Conservation (phyloP, 2,113 vertebrate species). For the Odocoileus hemionus region DNA sequence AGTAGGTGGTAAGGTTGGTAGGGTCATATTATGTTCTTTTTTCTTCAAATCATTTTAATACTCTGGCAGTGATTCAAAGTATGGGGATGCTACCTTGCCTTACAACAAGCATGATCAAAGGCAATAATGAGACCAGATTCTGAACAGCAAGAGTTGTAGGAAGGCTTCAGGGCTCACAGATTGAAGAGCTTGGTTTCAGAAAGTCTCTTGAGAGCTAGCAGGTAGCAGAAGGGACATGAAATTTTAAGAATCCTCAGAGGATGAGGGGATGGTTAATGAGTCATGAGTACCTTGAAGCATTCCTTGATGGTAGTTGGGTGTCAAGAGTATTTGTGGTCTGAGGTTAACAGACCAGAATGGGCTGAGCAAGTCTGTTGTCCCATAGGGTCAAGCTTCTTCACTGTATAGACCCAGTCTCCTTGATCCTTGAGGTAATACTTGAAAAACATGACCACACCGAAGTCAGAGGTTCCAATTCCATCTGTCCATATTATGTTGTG, state of each 20-base stretch:
- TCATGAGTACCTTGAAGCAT: constrained; percentile 88
- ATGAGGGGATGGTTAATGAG: constrained; percentile 86
- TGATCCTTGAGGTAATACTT: neutral
- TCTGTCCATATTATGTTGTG: neutral
- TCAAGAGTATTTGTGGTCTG: constrained; percentile 91
- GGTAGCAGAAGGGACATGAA: neutral
- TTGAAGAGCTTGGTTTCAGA: neutral
- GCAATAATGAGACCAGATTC: neutral
- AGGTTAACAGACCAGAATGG: constrained; percentile 90
- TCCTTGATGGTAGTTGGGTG: constrained; percentile 89
- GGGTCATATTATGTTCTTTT: neutral
- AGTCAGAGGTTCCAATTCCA: neutral
- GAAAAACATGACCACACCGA: neutral
- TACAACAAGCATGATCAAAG: neutral
- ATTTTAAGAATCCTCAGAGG: neutral
- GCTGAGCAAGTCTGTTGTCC: constrained; percentile 87
- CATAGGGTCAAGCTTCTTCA: constrained; percentile 81
- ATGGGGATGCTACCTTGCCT: neutral
- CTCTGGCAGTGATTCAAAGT: neutral
- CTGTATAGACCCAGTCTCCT: neutral
- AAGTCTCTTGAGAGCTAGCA: neutral
- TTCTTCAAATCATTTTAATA: constrained; percentile 14
- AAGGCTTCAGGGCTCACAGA: neutral
- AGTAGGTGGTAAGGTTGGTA: neutral
- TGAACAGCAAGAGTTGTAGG: neutral